phyloP scores from a whole-genome alignment of 23 tunicate genomes.

The Halocynthia roretzi region DNA sequence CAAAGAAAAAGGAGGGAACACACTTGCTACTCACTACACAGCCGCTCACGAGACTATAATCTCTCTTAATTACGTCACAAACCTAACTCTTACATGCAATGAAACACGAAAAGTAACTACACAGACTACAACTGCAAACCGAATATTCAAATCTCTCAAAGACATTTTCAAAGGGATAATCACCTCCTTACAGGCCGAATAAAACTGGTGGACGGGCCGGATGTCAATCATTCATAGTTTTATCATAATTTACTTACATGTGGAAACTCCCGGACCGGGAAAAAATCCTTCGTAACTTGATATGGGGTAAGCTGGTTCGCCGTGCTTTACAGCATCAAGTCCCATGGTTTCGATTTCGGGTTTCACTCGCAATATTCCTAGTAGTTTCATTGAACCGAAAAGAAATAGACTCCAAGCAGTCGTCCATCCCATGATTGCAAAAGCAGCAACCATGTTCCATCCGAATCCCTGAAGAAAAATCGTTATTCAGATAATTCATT shows the following conservation, averaged over 20 bases:
- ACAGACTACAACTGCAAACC: too few species aligned
- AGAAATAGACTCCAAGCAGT: constrained; percentile 8
- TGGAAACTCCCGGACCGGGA: not conserved
- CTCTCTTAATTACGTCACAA: too few species aligned
- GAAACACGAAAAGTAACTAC: too few species aligned
- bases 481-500: not conserved
- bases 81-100: too few species aligned
- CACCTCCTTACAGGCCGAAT: too few species aligned
- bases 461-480: constrained; percentile 22
- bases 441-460: constrained; percentile 19
- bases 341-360: constrained; percentile 2
- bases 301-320: constrained; percentile 24
- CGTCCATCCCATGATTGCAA: constrained; percentile 16
- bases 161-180: too few species aligned
- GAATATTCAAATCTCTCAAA: too few species aligned
- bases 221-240: too few species aligned
- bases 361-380: constrained; percentile 15
- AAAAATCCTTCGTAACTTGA: constrained; percentile 21
- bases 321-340: constrained; percentile 11
- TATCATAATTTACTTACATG: constrained; percentile 5
- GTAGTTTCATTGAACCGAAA: constrained; percentile 11
- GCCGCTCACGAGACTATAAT: too few species aligned
- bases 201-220: too few species aligned
- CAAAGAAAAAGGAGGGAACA: too few species aligned
- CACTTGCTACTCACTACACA: too few species aligned